phyloP scores from a whole-genome alignment of 2,113 vertebrate species.

The Cygnus atratus region DNA sequence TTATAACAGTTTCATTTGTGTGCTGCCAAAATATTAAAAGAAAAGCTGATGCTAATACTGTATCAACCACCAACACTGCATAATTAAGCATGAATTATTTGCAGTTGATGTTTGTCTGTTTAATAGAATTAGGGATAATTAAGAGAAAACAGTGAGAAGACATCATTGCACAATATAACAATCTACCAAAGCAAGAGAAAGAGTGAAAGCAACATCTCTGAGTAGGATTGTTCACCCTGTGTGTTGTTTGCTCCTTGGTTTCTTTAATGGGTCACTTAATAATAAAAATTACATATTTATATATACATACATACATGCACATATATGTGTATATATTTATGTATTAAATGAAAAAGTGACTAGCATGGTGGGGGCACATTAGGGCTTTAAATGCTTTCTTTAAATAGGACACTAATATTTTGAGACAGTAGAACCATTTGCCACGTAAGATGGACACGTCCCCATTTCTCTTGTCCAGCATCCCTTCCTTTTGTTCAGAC shows the following conservation, averaged over 20 bases:
- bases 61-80: constrained; percentile 53
- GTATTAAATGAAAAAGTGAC: not conserved
- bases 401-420: not conserved
- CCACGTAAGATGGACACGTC: not conserved
- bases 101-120: constrained; percentile 54
- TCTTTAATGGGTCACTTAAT: not conserved
- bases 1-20: not conserved
- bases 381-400: not conserved
- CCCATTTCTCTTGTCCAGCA: not conserved
- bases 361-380: not conserved
- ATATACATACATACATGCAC: not conserved
- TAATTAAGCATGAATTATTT: constrained; percentile 60
- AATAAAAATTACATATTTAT: not conserved
- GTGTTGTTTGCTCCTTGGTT: not conserved
- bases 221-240: not conserved
- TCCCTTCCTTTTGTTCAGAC: not conserved
- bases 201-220: not conserved
- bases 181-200: not conserved
- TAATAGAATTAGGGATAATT: constrained; percentile 62
- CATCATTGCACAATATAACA: not conserved
- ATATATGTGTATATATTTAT: not conserved
- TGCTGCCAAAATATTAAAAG: constrained; percentile 63
- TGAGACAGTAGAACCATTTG: not conserved
- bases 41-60: constrained; percentile 56
- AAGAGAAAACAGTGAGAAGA: constrained; percentile 35